Conservation (phyloP, 30 jellyfish, hydroid and myxozoan species). For the Clytia hemisphaerica region DNA sequence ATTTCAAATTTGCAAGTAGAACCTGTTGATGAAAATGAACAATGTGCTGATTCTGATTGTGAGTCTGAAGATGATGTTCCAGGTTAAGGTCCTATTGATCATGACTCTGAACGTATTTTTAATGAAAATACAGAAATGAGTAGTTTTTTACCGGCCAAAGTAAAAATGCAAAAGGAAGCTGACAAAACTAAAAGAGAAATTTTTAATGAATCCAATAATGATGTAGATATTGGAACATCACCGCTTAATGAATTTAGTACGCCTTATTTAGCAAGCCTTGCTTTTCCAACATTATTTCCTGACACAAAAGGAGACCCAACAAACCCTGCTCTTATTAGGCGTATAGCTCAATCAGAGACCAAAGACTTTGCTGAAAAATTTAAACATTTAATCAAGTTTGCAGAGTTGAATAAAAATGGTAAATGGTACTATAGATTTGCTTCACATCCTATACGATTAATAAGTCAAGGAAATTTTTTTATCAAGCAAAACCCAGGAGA, state of each 20-base stretch:
- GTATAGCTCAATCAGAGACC: neutral
- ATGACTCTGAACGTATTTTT: too few relatives aligned
- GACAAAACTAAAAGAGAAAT: conserved; percentile 4
- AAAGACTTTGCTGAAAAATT: neutral
- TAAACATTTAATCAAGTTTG: too few relatives aligned
- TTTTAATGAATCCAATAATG: conserved; percentile 9
- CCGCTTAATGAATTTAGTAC: conserved; percentile 20
- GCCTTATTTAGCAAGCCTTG: too few relatives aligned
- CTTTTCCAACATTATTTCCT: too few relatives aligned
- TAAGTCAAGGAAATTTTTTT: too few relatives aligned
- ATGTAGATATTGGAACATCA: neutral
- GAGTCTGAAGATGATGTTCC: neutral
- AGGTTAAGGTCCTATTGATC: neutral
- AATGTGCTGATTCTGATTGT: too few relatives aligned
- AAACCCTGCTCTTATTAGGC: neutral
- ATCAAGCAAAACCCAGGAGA: too few relatives aligned
- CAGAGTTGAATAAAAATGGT: neutral
- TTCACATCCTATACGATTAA: neutral
- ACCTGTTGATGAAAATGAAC: neutral
- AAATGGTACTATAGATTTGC: neutral
- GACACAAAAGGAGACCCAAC: too few relatives aligned
- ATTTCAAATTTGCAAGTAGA: neutral
- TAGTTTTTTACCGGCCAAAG: conserved; percentile 16
- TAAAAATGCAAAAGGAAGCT: conserved; percentile 17
- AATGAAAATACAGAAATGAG: too few relatives aligned